Evolutionary conservation across 2,888 invertebrate genomes (phyloP).

Genomic region (Leucophenga maculata): DNA sequence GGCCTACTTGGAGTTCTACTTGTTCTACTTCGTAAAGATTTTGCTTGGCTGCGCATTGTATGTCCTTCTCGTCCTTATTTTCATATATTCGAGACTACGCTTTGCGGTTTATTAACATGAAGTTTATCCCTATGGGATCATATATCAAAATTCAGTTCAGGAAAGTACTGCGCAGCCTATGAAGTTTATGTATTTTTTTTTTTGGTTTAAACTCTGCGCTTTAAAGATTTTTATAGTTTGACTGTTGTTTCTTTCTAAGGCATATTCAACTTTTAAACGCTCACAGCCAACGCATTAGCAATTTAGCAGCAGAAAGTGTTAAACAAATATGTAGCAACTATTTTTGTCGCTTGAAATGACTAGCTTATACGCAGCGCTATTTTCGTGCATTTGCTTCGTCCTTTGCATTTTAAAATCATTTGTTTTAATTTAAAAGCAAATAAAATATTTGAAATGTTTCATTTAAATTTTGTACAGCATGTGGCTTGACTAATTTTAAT

Average conservation of each 20-base stretch:
- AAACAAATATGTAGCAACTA: too few species aligned
- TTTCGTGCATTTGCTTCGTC: too few species aligned
- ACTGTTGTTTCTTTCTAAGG: background rate
- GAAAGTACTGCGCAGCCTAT: background rate
- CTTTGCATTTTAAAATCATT: too few species aligned
- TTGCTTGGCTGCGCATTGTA: too few species aligned
- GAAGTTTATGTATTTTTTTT: slow-evolving; percentile 11
- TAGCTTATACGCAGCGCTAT: too few species aligned
- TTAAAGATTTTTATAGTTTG: slow-evolving; percentile 14
- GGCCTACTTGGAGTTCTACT: background rate
- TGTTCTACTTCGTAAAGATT: background rate
- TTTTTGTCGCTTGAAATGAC: too few species aligned
- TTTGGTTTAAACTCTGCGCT: slow-evolving; percentile 35
- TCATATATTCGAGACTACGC: background rate
- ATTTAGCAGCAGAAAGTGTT: too few species aligned
- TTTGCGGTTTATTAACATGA: slow-evolving; percentile 27
- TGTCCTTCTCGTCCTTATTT: background rate
- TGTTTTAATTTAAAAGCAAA: too few species aligned
- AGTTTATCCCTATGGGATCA: slow-evolving; percentile 21
- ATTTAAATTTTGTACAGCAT: too few species aligned
- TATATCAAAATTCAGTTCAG: slow-evolving; percentile 21
- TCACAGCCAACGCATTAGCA: too few species aligned
- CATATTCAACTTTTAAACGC: background rate
- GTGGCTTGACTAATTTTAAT: too few species aligned
- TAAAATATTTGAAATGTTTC: too few species aligned